Evolutionary conservation across 2,888 invertebrate genomes (phyloP).

Genomic region (Harpagoxenus sublaevis): DNA sequence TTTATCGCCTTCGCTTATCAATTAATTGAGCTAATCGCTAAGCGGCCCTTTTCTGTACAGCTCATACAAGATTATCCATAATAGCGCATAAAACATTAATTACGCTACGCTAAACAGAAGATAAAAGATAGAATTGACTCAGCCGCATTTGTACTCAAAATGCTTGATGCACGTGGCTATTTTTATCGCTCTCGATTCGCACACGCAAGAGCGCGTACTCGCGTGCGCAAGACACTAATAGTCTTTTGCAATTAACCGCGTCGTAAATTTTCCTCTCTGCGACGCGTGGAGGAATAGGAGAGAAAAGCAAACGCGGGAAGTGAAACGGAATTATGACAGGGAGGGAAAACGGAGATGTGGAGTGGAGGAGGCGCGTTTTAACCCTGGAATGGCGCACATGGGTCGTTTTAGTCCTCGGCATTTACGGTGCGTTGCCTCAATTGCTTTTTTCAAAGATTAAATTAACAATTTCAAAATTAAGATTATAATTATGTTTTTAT

Average conservation of each 20-base stretch:
- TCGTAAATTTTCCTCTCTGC: conserved; percentile 46
- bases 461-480: too few relatives aligned
- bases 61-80: not conserved
- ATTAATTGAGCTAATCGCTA: not conserved
- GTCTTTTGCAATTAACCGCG: conserved; percentile 50
- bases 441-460: too few relatives aligned
- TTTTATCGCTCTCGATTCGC: conserved; percentile 47
- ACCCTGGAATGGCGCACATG: too few relatives aligned
- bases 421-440: too few relatives aligned
- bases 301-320: conserved; percentile 1
- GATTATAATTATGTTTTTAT: too few relatives aligned
- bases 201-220: conserved; percentile 15
- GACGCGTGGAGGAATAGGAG: not conserved
- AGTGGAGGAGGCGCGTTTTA: conserved; percentile 30
- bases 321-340: not conserved
- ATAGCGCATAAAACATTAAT: not conserved
- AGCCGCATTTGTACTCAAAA: not conserved
- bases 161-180: not conserved
- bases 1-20: conserved; percentile 20
- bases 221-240: conserved; percentile 60
- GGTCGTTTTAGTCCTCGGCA: too few relatives aligned
- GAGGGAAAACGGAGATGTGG: not conserved
- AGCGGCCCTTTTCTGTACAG: too few relatives aligned
- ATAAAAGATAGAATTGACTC: not conserved
- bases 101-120: not conserved